Conservation (phyloP, 2,888 invertebrate species). For the Tinea pellionella region DNA sequence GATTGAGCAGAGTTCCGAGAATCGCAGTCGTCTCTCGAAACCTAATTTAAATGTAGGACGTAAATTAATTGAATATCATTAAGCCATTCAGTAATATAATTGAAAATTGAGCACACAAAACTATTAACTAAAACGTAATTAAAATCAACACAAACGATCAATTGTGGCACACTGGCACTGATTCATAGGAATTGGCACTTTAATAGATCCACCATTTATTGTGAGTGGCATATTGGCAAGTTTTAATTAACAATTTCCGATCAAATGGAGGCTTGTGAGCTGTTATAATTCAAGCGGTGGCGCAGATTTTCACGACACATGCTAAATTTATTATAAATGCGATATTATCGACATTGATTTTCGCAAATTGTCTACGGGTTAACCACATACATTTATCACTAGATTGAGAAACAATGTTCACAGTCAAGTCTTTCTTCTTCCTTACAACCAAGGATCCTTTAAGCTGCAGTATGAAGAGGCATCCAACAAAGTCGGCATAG, state of each 20-base stretch:
- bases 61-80: background rate
- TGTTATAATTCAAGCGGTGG: constrained; percentile 6
- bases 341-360: background rate
- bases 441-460: too few relatives aligned
- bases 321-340: background rate
- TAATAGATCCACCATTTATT: constrained; percentile 22
- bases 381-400: too few relatives aligned
- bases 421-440: too few relatives aligned
- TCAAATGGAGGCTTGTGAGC: constrained; percentile 18
- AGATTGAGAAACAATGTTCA: too few relatives aligned
- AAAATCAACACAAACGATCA: constrained; percentile 10
- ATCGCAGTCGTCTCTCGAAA: background rate
- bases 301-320: background rate
- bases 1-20: background rate
- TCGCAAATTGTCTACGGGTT: too few relatives aligned
- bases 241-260: constrained; percentile 50
- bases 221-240: constrained; percentile 40
- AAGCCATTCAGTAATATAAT: constrained; percentile 9
- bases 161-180: constrained; percentile 8
- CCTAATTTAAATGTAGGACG: background rate
- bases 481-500: too few relatives aligned
- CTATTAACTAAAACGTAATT: constrained; percentile 13
- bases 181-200: constrained; percentile 14
- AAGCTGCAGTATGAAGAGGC: too few relatives aligned
- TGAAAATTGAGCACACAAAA: constrained; percentile 9